These are phyloP conservation scores for Benitochromis conjunctus DNA, from an alignment of 2,113 vertebrate species.

Conservation along the genomic window DNA sequence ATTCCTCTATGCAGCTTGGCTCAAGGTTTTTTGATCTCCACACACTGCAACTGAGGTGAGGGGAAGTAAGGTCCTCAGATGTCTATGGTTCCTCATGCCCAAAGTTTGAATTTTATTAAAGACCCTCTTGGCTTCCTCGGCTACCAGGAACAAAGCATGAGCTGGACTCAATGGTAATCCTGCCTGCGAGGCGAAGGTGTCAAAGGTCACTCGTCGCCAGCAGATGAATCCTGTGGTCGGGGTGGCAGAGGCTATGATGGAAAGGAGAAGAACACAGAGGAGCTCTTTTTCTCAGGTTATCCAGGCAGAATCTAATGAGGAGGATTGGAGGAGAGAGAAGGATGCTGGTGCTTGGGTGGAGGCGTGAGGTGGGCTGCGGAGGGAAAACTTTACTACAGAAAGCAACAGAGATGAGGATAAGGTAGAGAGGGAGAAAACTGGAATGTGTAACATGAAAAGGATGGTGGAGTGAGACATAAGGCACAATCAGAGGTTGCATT, in stretches of 20 bases:
- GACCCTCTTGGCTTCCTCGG: constrained; percentile 62
- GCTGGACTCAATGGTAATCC: constrained; percentile 71
- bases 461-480: constrained; percentile 54
- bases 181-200: constrained; percentile 69
- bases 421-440: constrained; percentile 15
- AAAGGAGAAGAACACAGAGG: constrained; percentile 56
- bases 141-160: constrained; percentile 68
- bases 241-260: constrained; percentile 65
- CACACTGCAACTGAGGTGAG: constrained; percentile 58
- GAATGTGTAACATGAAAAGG: constrained; percentile 53
- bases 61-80: constrained; percentile 64
- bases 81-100: constrained; percentile 64
- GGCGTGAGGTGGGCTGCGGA: constrained; percentile 29
- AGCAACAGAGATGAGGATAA: constrained; percentile 44
- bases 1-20: constrained; percentile 42
- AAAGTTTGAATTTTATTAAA: constrained; percentile 77
- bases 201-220: constrained; percentile 70
- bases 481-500: constrained; percentile 62
- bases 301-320: constrained; percentile 74
- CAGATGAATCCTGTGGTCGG: constrained; percentile 70
- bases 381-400: constrained; percentile 54
- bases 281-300: constrained; percentile 66
- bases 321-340: constrained; percentile 54
- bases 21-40: constrained; percentile 68
- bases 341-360: constrained; percentile 44